Conservation (phyloP, 2,113 vertebrate species). For the Hystrix cristata region DNA sequence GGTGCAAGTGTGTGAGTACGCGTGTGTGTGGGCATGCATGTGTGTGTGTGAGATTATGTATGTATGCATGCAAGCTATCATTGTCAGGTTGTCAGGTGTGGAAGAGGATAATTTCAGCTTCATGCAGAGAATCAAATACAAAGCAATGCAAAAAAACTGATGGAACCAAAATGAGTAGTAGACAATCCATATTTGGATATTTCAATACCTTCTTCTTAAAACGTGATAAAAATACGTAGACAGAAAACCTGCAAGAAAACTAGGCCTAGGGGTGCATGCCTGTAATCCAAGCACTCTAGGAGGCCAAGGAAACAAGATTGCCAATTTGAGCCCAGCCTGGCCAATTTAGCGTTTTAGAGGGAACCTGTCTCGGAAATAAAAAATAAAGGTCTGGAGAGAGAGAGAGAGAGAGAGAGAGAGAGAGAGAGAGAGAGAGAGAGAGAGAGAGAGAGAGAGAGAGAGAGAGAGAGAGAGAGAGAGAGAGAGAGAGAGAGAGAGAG, state of each 20-base stretch:
- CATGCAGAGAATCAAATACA: not conserved
- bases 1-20: not conserved
- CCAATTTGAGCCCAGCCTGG: not conserved
- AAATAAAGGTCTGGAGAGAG: not conserved
- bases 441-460: too few species aligned
- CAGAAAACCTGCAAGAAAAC: not conserved
- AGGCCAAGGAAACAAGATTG: not conserved
- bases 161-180: not conserved
- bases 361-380: not conserved
- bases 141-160: not conserved
- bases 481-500: too few species aligned
- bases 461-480: too few species aligned
- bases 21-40: not conserved
- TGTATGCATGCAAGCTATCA: not conserved
- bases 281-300: not conserved
- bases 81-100: not conserved
- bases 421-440: too few species aligned
- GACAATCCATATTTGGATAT: not conserved
- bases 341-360: not conserved
- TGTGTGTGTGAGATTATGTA: not conserved
- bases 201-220: not conserved
- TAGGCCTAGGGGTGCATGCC: not conserved
- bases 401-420: too few species aligned
- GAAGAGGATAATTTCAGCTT: not conserved
- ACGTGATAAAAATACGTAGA: conserved; percentile 2